These are phyloP conservation scores for Sisyra terminalis DNA, from an alignment of 2,888 invertebrate species.

Conservation along the genomic window DNA sequence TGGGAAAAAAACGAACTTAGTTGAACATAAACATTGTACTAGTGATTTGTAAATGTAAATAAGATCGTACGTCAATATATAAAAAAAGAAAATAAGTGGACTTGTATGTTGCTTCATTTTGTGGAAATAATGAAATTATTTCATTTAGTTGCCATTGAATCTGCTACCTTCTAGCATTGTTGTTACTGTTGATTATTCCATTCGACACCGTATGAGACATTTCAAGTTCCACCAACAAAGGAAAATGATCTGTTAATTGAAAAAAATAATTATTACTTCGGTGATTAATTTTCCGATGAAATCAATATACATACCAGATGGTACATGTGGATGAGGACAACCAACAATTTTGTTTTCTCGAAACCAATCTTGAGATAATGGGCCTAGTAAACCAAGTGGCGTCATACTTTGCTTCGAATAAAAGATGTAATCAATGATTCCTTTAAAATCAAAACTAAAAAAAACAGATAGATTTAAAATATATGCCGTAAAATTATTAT, in stretches of 20 bases:
- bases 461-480: too few species aligned
- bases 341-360: conserved; percentile 93
- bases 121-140: too few species aligned
- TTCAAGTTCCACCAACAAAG: conserved; percentile 78
- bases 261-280: conserved; percentile 3
- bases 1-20: too few species aligned
- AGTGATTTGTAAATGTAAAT: too few species aligned
- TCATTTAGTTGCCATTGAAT: not conserved
- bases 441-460: conserved; percentile 94
- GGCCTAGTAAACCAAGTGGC: conserved; percentile 86
- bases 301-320: conserved; percentile 45
- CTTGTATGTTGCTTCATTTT: too few species aligned
- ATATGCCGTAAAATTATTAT: too few species aligned
- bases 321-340: conserved; percentile 94
- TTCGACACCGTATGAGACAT: conserved; percentile 68
- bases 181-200: conserved; percentile 73
- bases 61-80: too few species aligned
- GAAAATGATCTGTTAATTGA: conserved; percentile 65
- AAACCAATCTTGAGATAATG: conserved; percentile 85
- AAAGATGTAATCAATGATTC: conserved; percentile 99
- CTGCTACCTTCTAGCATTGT: conserved; percentile 30
- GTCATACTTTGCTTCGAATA: conserved; percentile 92
- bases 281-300: not conserved
- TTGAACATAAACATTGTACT: too few species aligned
- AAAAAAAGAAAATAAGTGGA: too few species aligned